These are phyloP conservation scores for Lucilia cuprina DNA, from an alignment of 1,140 invertebrate genomes.

Conservation along the genomic window DNA sequence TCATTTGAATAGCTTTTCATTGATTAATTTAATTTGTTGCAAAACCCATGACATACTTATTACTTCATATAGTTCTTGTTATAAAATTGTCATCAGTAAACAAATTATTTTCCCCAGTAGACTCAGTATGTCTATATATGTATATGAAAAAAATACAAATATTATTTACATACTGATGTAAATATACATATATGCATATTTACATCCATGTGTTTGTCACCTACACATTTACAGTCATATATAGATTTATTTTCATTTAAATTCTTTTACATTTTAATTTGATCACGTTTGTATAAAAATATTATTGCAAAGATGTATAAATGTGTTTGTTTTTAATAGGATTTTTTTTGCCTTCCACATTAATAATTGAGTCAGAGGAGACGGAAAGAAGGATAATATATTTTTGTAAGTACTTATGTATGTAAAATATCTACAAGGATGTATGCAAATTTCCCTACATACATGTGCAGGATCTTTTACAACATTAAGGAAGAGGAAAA, in stretches of 20 bases:
- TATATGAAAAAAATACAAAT: no score
- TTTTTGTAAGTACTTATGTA: no score
- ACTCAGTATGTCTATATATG: neutral
- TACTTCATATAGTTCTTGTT: neutral
- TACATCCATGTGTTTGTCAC: neutral
- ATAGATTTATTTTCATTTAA: neutral
- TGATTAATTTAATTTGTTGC: neutral
- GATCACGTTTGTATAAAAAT: conserved; percentile 3
- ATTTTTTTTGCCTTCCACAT: neutral
- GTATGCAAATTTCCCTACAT: no score
- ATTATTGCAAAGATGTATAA: neutral
- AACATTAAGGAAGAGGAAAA: no score
- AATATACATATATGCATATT: neutral
- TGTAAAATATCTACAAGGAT: no score
- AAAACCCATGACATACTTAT: neutral
- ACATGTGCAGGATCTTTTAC: no score
- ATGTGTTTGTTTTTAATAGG: neutral
- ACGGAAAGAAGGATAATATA: no score
- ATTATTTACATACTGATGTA: no score
- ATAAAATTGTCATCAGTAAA: neutral
- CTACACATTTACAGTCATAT: neutral
- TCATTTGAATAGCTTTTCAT: neutral
- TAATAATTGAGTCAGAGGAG: no score
- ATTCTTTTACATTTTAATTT: conserved; percentile 13
- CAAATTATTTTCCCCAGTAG: neutral